Conservation (phyloP, 2,797 vertebrate genomes). For the Halcyon smyrnensis region DNA sequence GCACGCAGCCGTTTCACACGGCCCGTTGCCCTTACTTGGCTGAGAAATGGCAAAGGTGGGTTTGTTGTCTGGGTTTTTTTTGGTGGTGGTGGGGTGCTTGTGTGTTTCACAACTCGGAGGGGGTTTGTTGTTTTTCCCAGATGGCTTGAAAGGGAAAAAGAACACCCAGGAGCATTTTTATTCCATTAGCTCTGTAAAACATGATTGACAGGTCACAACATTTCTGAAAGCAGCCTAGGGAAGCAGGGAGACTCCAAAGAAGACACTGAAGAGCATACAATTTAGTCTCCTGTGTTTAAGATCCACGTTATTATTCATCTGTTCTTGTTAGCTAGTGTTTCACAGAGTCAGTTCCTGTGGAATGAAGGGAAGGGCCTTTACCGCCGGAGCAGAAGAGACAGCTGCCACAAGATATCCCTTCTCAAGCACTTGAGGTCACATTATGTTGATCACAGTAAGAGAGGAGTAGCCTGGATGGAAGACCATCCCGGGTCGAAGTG, state of each 20-base stretch:
- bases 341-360: neutral
- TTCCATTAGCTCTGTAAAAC: neutral
- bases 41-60: neutral
- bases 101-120: neutral
- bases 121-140: neutral
- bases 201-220: neutral
- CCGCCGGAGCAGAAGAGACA: neutral
- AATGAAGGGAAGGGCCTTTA: neutral
- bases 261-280: neutral
- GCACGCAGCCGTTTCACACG: neutral
- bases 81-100: neutral
- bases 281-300: neutral
- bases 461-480: neutral
- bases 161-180: neutral
- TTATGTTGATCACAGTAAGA: neutral
- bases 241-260: neutral
- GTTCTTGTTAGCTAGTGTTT: neutral
- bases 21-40: neutral
- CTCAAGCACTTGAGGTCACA: fast-evolving
- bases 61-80: neutral
- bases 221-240: neutral
- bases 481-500: neutral
- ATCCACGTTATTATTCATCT: neutral
- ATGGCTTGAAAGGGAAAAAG: neutral
- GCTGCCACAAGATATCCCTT: neutral